These are phyloP conservation scores for Tupiocoris notatus DNA, from an alignment of 2,888 invertebrate genomes.

Conservation along the genomic window DNA sequence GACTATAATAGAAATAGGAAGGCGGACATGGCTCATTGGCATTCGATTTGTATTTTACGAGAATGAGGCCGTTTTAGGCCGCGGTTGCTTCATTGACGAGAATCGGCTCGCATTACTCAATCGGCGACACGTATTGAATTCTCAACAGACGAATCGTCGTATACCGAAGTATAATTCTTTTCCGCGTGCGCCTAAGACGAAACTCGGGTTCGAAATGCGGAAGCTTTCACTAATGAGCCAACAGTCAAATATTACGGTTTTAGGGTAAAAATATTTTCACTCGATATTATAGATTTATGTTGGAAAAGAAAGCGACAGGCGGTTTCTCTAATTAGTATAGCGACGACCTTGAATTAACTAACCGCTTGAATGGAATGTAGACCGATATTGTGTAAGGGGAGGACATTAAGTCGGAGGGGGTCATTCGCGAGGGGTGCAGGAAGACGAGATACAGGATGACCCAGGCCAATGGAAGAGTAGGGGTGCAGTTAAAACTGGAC, in stretches of 20 bases:
- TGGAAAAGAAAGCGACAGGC: background rate
- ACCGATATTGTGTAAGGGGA: background rate
- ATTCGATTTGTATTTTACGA: background rate
- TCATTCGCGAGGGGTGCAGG: background rate
- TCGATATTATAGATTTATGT: no score
- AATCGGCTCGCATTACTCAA: background rate
- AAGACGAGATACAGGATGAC: background rate
- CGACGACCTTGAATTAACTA: background rate
- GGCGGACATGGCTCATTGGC: background rate
- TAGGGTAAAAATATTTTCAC: no score
- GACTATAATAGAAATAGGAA: background rate
- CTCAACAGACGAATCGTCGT: background rate
- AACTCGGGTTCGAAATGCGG: no score
- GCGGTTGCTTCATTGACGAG: background rate
- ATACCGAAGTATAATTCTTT: background rate
- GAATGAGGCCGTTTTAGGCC: background rate
- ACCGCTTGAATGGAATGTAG: background rate
- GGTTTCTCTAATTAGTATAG: background rate
- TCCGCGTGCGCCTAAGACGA: background rate
- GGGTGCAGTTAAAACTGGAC: background rate
- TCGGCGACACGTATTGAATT: background rate
- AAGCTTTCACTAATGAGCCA: no score
- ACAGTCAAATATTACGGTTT: no score
- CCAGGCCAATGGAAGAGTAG: background rate
- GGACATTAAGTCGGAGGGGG: background rate